Conservation (phyloP, 1,140 invertebrate species). For the Temnothorax nylanderi region DNA sequence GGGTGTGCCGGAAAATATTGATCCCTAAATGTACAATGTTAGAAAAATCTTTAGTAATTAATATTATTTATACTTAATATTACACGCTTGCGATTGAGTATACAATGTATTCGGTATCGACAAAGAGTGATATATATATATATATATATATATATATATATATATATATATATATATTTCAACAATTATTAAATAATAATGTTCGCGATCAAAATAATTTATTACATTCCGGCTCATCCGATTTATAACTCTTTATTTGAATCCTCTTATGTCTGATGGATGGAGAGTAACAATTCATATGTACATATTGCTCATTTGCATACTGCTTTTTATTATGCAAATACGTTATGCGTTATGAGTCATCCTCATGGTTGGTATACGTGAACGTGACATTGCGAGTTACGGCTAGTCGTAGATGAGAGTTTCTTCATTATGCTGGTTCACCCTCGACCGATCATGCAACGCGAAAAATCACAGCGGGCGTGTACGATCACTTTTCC, state of each 20-base stretch:
- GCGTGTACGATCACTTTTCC: conserved; percentile 17
- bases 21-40: not conserved
- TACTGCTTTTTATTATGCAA: conserved; percentile 36
- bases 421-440: conserved; percentile 50
- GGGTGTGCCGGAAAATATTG: conserved; percentile 32
- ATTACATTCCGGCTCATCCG: not conserved
- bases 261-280: conserved; percentile 36
- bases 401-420: not conserved
- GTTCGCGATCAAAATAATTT: not conserved
- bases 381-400: conserved; percentile 45
- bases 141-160: not conserved
- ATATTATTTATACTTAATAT: not conserved
- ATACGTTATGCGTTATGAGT: conserved; percentile 16
- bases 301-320: conserved; percentile 20
- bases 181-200: conserved; percentile 2
- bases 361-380: not conserved
- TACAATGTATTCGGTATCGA: not conserved
- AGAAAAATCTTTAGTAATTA: not conserved
- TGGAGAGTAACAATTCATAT: conserved; percentile 45
- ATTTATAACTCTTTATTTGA: not conserved
- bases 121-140: not conserved
- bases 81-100: not conserved
- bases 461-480: conserved; percentile 7
- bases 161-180: not conserved
- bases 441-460: conserved; percentile 69